Conservation (phyloP, 2,888 invertebrate genomes). For the Clistopyga incitator region DNA sequence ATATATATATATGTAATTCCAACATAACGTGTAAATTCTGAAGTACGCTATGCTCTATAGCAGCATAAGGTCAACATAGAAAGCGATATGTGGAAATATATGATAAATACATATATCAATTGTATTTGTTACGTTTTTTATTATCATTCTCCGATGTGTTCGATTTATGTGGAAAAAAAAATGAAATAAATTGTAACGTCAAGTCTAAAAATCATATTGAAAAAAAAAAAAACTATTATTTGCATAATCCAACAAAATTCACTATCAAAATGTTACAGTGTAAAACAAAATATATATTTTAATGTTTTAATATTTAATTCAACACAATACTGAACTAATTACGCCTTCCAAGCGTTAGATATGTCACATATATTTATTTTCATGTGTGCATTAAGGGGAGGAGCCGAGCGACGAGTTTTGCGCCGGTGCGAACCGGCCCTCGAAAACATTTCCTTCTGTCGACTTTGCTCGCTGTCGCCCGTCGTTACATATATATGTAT, state of each 20-base stretch:
- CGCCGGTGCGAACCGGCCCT: constrained; percentile 55
- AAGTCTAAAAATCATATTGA: too few relatives aligned
- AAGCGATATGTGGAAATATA: background rate
- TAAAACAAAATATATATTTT: too few relatives aligned
- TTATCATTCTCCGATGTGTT: too few relatives aligned
- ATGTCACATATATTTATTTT: background rate
- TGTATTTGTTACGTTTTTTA: too few relatives aligned
- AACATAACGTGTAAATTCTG: background rate
- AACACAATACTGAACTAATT: too few relatives aligned
- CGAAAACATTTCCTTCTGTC: constrained; percentile 42
- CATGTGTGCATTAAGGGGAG: background rate
- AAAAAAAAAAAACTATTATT: too few relatives aligned
- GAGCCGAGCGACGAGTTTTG: constrained; percentile 45
- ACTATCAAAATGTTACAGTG: too few relatives aligned
- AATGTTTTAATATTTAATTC: too few relatives aligned
- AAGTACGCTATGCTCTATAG: background rate
- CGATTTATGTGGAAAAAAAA: background rate
- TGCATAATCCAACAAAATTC: too few relatives aligned
- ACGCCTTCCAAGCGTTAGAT: too few relatives aligned
- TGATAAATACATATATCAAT: too few relatives aligned
- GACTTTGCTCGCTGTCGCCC: constrained; percentile 21
- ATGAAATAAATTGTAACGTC: background rate
- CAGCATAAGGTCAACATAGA: background rate
- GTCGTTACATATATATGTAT: constrained; percentile 19
- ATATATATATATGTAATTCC: too few relatives aligned